Percentiles rank a stretch among this genome's conserved stretches.
Evolutionary conservation across 92 coral and sea anemone species (phyloP).

Genomic region (Porites evermanni): DNA sequence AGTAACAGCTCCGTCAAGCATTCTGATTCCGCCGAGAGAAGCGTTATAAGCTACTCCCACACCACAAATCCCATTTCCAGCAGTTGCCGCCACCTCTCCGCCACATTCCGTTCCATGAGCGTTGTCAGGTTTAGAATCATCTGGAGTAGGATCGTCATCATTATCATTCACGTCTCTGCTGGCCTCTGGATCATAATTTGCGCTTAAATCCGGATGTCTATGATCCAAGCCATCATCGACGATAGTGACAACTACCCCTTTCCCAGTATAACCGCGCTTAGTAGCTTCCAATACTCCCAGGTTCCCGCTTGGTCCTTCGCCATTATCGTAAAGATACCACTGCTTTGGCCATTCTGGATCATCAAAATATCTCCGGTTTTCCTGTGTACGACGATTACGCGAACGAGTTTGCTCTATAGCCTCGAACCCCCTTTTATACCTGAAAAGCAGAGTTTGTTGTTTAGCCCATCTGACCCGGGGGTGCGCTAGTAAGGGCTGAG

Average conservation of each 20-base stretch:
- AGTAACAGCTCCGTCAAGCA: constrained; percentile 93
- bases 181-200: constrained; percentile 79
- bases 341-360: constrained; percentile 75
- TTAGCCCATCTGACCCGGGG: constrained; percentile 89
- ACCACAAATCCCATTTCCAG: constrained; percentile 89
- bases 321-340: constrained; percentile 79
- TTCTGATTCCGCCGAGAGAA: constrained; percentile 88
- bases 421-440: constrained; percentile 79
- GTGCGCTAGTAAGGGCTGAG: constrained; percentile 75
- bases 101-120: constrained; percentile 97
- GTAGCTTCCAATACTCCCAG: constrained; percentile 71
- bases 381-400: constrained; percentile 9
- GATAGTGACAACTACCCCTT: constrained; percentile 81
- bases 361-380: constrained; percentile 59
- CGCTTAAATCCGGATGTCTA: constrained; percentile 82
- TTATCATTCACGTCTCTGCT: constrained; percentile 79
- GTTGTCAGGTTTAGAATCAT: constrained; percentile 75
- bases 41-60: constrained; percentile 92
- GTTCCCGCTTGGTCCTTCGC: constrained; percentile 40
- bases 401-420: constrained; percentile 15
- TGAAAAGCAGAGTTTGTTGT: constrained; percentile 76
- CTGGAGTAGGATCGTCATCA: constrained; percentile 78
- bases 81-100: constrained; percentile 92
- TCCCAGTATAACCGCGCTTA: constrained; percentile 79
- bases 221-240: constrained; percentile 93